Conservation (phyloP, 1,140 invertebrate species). For the Chironomus tepperi region DNA sequence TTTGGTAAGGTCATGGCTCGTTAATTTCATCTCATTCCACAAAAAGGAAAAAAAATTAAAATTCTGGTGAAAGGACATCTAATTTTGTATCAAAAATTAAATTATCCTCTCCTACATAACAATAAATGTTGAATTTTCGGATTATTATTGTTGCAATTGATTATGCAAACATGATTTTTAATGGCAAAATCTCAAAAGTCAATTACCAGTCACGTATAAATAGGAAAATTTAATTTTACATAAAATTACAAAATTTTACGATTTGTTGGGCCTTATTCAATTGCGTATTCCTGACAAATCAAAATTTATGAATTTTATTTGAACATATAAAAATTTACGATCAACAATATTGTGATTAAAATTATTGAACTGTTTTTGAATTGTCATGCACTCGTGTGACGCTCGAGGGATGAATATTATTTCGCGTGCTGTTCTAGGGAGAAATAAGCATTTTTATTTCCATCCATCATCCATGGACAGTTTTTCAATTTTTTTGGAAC, state of each 20-base stretch:
- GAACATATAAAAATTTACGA: slow-evolving; percentile 9
- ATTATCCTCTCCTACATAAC: background rate
- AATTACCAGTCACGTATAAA: background rate
- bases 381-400: background rate
- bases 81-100: background rate
- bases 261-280: background rate
- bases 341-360: slow-evolving; percentile 19
- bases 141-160: background rate
- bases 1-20: background rate
- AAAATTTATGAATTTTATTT: background rate
- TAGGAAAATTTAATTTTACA: background rate
- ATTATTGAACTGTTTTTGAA: background rate
- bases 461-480: slow-evolving; percentile 14
- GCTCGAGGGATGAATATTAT: background rate
- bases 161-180: background rate
- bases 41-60: slow-evolving; percentile 15
- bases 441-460: background rate
- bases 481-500: background rate
- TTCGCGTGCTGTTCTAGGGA: background rate
- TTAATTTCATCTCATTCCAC: background rate
- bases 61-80: background rate
- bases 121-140: background rate
- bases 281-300: background rate
- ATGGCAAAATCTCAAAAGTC: background rate
- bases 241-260: slow-evolving; percentile 11